Base-by-base conservation (phyloP, 2,888 invertebrate genomes). In the Mythimna lalbum region DNA sequence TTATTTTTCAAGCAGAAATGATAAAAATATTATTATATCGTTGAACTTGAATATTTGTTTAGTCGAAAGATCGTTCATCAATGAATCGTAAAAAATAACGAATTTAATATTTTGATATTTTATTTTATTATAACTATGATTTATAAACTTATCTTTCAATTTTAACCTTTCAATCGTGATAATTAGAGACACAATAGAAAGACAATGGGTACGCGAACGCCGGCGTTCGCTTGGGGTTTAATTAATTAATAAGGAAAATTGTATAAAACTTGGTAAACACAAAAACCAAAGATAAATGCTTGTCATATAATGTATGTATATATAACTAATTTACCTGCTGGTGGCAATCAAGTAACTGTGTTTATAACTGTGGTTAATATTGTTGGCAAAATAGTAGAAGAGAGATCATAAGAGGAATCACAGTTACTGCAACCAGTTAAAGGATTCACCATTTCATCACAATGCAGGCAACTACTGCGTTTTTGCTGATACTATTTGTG, bases 401-500 rank as follows among this genome's bases (percentile, higher is more conserved):
- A 1, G 31, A 4, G 1, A 36, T 55, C 62, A 27, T 9, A 14
- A 21, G 19, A n/a, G 21, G 14, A 21, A n/a, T 69, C 19, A 57
- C 12, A 27, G 21, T 56, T 49, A 31, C 31, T 33, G 10, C 9
- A 14, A 23, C 21, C 0, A 23, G 49, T 19, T 17, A 17, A 23
- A 52, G 23, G 14, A 2, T 5, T 7, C 14, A 23, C 27, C 49
- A 5, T 21, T 4, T 55, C 17, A 19, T 12, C 14, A 39, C 14
- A 39, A 69, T 69, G 69, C 57, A 59, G 21, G 59, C 10, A 31
- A 49, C 43, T 10, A 7, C 31, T 50, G 21, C 14, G 1, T 6
- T 69, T 14, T 39, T 69, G 4, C 6, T 69, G 10, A 6, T 69
- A 14, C 2, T 69, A 14, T 19, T 69, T 19, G 36, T 36, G 27